These are phyloP conservation scores for Philantomba maxwellii DNA, from an alignment of 2,113 vertebrate species.

Conservation along the genomic window DNA sequence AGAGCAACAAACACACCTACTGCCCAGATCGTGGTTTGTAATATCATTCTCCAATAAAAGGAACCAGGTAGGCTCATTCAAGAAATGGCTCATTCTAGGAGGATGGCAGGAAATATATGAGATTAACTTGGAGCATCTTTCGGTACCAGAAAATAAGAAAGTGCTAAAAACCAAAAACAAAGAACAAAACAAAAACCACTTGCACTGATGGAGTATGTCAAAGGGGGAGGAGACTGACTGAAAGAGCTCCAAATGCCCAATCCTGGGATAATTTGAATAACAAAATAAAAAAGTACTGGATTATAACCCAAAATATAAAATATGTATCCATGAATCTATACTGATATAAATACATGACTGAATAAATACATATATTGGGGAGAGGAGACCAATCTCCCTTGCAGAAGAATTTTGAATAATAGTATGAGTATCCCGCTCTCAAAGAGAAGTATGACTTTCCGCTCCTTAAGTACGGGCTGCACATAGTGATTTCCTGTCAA, in stretches of 20 bases:
- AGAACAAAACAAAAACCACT: not conserved
- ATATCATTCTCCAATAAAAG: not conserved
- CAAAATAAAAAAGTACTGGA: not conserved
- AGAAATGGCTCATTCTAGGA: not conserved
- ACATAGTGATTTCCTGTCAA: not conserved
- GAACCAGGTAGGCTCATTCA: not conserved
- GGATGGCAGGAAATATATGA: not conserved
- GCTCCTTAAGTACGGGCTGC: not conserved
- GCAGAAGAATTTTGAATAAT: conserved; percentile 10
- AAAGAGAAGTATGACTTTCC: not conserved
- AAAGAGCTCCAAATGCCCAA: not conserved
- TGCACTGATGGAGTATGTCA: not conserved
- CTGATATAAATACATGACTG: not conserved
- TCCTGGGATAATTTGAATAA: not conserved
- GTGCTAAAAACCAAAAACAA: not conserved
- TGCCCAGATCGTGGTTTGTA: not conserved
- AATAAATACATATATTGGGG: not conserved
- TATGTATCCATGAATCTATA: not conserved
- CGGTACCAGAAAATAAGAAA: not conserved
- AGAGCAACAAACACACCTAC: not conserved
- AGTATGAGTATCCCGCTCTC: not conserved
- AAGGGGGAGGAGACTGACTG: not conserved
- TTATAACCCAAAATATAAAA: conserved; percentile 7
- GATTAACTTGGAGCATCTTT: not conserved
- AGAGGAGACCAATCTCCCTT: not conserved